Conservation (phyloP, 1,140 invertebrate species). For the Cotesia typhae region DNA sequence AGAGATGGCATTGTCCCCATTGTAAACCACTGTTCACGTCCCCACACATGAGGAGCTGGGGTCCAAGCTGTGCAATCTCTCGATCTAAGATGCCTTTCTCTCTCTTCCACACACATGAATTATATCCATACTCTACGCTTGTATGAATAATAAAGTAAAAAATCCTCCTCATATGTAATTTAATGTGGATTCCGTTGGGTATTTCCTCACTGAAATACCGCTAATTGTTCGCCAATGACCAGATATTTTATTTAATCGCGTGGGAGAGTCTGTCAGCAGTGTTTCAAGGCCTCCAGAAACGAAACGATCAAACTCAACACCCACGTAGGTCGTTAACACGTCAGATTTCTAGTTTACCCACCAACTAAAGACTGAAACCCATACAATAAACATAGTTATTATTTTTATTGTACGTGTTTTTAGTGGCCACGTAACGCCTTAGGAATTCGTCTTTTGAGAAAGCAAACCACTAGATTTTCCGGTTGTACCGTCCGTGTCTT, state of each 20-base stretch:
- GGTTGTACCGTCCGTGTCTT: constrained; percentile 33
- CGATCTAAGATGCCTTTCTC: background rate
- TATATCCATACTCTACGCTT: background rate
- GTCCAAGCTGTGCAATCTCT: no score
- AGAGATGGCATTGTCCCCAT: constrained; percentile 50
- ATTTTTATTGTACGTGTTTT: constrained; percentile 18
- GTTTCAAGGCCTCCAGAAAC: constrained; percentile 8
- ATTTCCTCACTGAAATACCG: constrained; percentile 33
- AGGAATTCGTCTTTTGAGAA: constrained; percentile 9
- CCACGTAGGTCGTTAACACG: constrained; percentile 10
- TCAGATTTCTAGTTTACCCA: constrained; percentile 5
- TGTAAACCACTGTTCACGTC: constrained; percentile 29
- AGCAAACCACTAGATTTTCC: constrained; percentile 38
- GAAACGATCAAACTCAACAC: background rate
- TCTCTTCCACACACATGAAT: background rate
- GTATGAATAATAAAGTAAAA: background rate
- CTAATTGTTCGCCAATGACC: constrained; percentile 52
- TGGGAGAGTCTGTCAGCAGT: constrained; percentile 22
- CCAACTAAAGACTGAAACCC: background rate
- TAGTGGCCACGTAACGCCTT: constrained; percentile 13
- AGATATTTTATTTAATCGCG: constrained; percentile 42
- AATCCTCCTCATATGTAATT: background rate
- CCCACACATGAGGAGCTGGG: no score
- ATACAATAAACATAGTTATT: background rate
- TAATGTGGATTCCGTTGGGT: constrained; percentile 16